Evolutionary conservation across 2,797 vertebrate species (phyloP).

Genomic region (Carapus acus): DNA sequence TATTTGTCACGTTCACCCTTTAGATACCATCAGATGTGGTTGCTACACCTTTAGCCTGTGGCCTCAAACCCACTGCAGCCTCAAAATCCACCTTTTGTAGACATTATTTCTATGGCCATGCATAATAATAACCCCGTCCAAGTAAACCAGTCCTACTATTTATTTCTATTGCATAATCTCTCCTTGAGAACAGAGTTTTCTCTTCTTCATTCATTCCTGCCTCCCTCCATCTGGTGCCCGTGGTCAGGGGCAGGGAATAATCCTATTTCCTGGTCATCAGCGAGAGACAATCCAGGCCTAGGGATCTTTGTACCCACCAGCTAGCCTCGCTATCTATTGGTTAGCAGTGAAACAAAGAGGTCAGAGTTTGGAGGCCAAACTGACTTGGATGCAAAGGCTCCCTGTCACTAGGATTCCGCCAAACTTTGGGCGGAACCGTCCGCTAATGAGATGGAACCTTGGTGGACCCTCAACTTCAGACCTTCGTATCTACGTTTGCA

Average conservation of each 20-base stretch:
- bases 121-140: too few species aligned
- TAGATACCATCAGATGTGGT: too few species aligned
- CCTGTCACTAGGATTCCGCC: constrained; percentile 44
- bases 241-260: constrained; percentile 57
- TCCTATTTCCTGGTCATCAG: constrained; percentile 55
- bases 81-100: too few species aligned
- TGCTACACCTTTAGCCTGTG: too few species aligned
- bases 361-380: constrained; percentile 54
- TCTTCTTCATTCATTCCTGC: constrained; percentile 2
- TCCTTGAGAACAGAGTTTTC: too few species aligned
- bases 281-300: constrained; percentile 31
- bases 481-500: constrained; percentile 9
- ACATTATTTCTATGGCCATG: too few species aligned
- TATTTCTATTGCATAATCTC: too few species aligned
- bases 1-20: too few species aligned
- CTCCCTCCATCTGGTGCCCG: constrained; percentile 14
- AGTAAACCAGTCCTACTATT: too few species aligned
- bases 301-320: constrained; percentile 33
- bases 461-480: constrained; percentile 26
- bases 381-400: constrained; percentile 54
- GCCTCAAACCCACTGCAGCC: too few species aligned
- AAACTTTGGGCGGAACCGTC: constrained; percentile 52
- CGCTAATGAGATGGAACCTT: constrained; percentile 35
- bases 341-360: constrained; percentile 65
- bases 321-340: constrained; percentile 62